These are phyloP conservation scores for Caenorhabditis becei DNA, from an alignment of 2,888 invertebrate genomes.

Conservation along the genomic window DNA sequence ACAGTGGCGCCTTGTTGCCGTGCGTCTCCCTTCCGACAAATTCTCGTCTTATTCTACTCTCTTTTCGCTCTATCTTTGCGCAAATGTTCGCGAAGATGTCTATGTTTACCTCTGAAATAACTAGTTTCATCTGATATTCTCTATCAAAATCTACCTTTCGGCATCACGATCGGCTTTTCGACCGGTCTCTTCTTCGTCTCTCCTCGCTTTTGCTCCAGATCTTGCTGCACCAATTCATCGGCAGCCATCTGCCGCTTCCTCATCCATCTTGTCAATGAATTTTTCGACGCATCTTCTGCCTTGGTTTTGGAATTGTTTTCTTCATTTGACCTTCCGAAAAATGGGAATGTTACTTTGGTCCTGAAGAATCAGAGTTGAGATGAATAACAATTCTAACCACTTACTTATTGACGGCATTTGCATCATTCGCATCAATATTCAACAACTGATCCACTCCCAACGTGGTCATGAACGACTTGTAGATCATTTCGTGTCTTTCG, in stretches of 20 bases:
- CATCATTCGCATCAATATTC: slow-evolving; percentile 25
- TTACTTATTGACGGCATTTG: slow-evolving; percentile 25
- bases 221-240: background rate
- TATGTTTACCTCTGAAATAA: slow-evolving; percentile 23
- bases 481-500: slow-evolving; percentile 56
- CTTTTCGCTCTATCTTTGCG: slow-evolving; percentile 27
- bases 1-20: slow-evolving; percentile 52
- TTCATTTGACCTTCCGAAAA: slow-evolving; percentile 9
- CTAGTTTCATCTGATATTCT: no score
- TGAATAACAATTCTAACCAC: background rate
- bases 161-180: background rate
- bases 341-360: slow-evolving; percentile 18
- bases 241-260: slow-evolving; percentile 6
- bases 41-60: slow-evolving; percentile 32
- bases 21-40: slow-evolving; percentile 57
- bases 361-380: background rate
- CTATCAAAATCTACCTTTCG: slow-evolving; percentile 4
- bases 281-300: background rate
- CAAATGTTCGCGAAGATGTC: slow-evolving; percentile 32
- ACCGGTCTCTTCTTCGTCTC: background rate
- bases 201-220: background rate
- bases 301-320: background rate
- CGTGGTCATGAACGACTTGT: slow-evolving; percentile 44
- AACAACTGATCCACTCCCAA: slow-evolving; percentile 42
- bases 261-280: background rate